Conservation (phyloP, 2,797 vertebrate species). For the Platalea minor region DNA sequence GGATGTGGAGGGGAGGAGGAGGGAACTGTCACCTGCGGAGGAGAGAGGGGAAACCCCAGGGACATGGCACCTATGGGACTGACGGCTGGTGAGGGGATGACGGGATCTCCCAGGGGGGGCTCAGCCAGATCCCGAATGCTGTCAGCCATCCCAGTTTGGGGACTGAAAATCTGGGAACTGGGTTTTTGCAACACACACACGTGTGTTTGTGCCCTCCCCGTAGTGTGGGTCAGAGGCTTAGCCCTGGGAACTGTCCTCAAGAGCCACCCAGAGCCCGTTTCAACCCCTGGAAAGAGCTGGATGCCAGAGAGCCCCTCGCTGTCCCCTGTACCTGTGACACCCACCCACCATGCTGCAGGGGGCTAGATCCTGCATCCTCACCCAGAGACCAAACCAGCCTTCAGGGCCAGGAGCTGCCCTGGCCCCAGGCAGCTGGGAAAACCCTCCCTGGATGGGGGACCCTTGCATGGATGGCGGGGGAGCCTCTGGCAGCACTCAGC, state of each 20-base stretch:
- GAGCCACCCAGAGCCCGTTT: neutral
- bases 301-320: neutral
- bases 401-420: neutral
- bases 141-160: neutral
- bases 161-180: neutral
- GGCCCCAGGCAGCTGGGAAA: neutral
- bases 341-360: accelerated
- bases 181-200: neutral
- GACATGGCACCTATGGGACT: neutral
- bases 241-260: neutral
- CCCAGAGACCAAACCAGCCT: neutral
- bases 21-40: neutral
- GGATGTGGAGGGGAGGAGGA: neutral
- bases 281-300: neutral
- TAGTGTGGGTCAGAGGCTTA: neutral
- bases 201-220: accelerated
- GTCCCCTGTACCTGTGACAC: neutral
- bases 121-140: neutral
- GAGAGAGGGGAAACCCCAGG: neutral
- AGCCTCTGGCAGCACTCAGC: neutral
- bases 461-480: accelerated
- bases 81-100: neutral
- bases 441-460: accelerated
- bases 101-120: neutral
- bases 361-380: neutral